phyloP scores from a whole-genome alignment of 2,888 invertebrate genomes.

The Balanococcus diminutus region DNA sequence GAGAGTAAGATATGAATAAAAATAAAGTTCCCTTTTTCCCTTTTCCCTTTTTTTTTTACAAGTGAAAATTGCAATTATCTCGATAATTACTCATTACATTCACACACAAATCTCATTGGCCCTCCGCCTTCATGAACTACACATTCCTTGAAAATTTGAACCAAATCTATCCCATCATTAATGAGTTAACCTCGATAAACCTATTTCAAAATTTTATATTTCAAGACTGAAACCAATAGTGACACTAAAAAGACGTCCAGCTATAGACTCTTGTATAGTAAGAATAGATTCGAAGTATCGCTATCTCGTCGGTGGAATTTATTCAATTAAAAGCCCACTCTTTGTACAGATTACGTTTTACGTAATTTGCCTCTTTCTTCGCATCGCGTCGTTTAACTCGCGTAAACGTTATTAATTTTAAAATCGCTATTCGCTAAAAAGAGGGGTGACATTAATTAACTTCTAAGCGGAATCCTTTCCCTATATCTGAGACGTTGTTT shows the following conservation, averaged over 20 bases:
- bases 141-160: too few relatives aligned
- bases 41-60: too few relatives aligned
- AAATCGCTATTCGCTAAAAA: background rate
- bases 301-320: background rate
- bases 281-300: background rate
- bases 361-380: background rate
- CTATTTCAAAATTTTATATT: too few relatives aligned
- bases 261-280: background rate
- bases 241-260: background rate
- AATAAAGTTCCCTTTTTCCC: too few relatives aligned
- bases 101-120: too few relatives aligned
- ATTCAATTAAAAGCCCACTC: background rate
- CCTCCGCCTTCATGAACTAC: too few relatives aligned
- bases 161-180: too few relatives aligned
- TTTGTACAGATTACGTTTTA: background rate
- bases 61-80: too few relatives aligned
- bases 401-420: background rate
- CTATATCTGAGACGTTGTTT: background rate
- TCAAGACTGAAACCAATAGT: too few relatives aligned
- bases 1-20: too few relatives aligned
- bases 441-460: conserved; percentile 1
- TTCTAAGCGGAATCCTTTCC: background rate
- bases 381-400: background rate
- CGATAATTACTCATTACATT: too few relatives aligned
- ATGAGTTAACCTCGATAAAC: too few relatives aligned